Percentiles rank a stretch among this genome's conserved stretches.
phyloP scores from a whole-genome alignment of 2,113 vertebrate species.

The Anthoscopus minutus region DNA sequence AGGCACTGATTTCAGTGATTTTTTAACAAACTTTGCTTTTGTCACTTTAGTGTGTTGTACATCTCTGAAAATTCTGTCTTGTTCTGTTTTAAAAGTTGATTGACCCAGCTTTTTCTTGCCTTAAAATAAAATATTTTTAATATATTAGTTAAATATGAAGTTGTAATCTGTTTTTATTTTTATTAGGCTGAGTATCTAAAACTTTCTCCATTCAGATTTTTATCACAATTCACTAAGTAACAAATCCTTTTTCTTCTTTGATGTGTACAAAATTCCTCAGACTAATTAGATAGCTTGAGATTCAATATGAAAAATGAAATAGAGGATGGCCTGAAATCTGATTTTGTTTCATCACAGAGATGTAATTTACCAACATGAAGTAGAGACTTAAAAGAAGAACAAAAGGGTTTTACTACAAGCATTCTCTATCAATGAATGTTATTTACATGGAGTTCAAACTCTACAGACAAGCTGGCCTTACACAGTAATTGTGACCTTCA shows the following conservation, averaged over 20 bases:
- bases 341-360: neutral
- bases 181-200: neutral
- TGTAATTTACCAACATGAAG: slow-evolving; percentile 12
- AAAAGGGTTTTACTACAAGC: neutral
- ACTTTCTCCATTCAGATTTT: neutral
- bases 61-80: neutral
- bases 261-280: neutral
- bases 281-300: slow-evolving; percentile 3
- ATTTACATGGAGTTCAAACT: neutral
- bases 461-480: neutral
- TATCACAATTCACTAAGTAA: neutral
- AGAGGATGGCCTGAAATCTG: neutral
- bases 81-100: neutral
- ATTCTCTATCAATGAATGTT: neutral
- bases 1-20: neutral
- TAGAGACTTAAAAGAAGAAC: slow-evolving; percentile 5
- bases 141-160: neutral
- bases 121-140: neutral
- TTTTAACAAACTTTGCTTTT: neutral
- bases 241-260: neutral
- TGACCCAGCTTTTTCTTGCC: neutral
- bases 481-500: slow-evolving; percentile 40
- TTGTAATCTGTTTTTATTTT: neutral
- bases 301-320: slow-evolving; percentile 5
- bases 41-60: neutral